Conservation (phyloP, 2,797 vertebrate genomes). For the Neosilurus mollespiculum region DNA sequence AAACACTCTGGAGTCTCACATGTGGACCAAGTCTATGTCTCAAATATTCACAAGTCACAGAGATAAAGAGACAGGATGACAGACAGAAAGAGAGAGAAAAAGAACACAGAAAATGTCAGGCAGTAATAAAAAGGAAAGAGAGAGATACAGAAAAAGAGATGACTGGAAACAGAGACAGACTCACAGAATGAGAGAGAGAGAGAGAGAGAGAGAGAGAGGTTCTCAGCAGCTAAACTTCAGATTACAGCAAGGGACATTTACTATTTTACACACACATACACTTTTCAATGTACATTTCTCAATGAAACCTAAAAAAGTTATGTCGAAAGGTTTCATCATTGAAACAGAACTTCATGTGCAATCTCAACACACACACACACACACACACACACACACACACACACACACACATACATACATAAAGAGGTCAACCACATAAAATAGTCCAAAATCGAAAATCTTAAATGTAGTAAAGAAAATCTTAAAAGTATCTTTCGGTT, state of each 20-base stretch:
- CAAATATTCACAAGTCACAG: not conserved
- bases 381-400: not conserved
- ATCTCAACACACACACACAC: not conserved
- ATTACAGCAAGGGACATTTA: not conserved
- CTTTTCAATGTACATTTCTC: not conserved
- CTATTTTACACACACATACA: not conserved
- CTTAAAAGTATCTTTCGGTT: not conserved
- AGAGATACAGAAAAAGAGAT: not conserved
- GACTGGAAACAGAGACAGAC: too few relatives aligned
- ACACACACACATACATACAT: too few relatives aligned
- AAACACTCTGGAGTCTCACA: not conserved
- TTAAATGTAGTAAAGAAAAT: not conserved
- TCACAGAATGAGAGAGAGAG: too few relatives aligned
- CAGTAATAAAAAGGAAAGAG: too few relatives aligned
- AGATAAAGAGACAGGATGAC: not conserved
- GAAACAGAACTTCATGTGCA: too few relatives aligned
- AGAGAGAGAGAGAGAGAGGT: not conserved
- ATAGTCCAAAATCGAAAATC: too few relatives aligned
- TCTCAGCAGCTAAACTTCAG: not conserved
- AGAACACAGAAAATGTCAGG: too few relatives aligned
- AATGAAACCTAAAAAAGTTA: not conserved
- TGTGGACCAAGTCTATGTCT: not conserved
- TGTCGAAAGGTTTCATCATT: not conserved
- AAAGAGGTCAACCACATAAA: not conserved
- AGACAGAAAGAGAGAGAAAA: not conserved